Base-by-base conservation (phyloP, 2,888 invertebrate species). In the Zygothrica quintamaculata region DNA sequence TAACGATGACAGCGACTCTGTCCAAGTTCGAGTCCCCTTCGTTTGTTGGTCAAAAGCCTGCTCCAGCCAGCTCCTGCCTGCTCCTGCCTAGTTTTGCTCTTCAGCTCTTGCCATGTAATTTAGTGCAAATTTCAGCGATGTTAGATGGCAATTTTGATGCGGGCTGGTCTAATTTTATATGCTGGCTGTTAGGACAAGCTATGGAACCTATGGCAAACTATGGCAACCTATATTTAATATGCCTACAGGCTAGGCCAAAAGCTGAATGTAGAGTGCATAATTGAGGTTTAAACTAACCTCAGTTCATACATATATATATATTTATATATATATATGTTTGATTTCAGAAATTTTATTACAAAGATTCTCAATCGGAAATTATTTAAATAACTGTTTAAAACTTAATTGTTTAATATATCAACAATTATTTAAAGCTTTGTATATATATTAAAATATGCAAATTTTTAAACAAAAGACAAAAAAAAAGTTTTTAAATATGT, bases 1-100 rank as follows among this genome's bases (percentile, higher is more conserved):
- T 64, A 70, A 71, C 76, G 72, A 71, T 57, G 76, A 52, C 71
- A 70, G 47, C 40, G 34, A 37, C 37, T 47, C 25, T 31, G 16
- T 39, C 29, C 11, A 6, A 1, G 3, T 4, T 11, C 16, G 26
- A 3, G 36, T 46, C 25, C 36, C 26, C 39, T 37, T 18, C 31
- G 13, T 6, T 46, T 40, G 13, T 18, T 52, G 46, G 22, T 42
- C 46, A 53, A 53, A 22, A n/a, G 16, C 36, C 25, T 22, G 15
- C 8, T 13, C 13, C 5, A 11, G 1, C 51, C 22, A n/a, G n/a
- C n/a, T n/a, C n/a, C n/a, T n/a, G 16, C 36, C 25, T 22, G 15
- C 8, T 13, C 13, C 5, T 13, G 1, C 51, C 22, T 29, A 9
- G 29, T 9, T n/a, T 9, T 29, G 29, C 29, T 29, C 29, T 29